Percentiles rank a stretch among this genome's conserved stretches.
Conservation (phyloP, 2,113 vertebrate species). For the Tragelaphus buxtoni region DNA sequence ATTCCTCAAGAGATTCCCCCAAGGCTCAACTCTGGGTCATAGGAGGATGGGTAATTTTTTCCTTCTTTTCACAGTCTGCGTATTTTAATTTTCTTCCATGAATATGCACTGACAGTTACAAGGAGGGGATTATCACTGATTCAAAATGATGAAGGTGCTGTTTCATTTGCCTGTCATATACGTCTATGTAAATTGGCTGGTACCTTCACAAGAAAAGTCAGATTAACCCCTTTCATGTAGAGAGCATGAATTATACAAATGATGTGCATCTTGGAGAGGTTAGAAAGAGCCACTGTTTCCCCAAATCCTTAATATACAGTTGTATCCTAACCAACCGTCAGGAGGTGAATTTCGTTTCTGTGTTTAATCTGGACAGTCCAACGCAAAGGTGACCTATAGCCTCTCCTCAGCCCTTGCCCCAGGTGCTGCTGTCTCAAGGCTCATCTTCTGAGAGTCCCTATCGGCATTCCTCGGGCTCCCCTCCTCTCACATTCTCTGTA, state of each 20-base stretch:
- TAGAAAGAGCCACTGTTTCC: background rate
- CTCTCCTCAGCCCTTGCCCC: background rate
- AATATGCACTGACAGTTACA: background rate
- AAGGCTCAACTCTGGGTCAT: background rate
- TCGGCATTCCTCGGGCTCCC: fast-evolving
- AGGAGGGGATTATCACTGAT: background rate
- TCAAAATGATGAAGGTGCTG: background rate
- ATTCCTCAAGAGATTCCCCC: background rate
- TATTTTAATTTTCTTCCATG: background rate
- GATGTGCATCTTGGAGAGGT: background rate
- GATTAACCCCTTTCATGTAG: background rate
- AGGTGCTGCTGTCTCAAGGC: background rate
- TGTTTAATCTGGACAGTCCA: background rate
- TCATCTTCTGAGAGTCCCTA: background rate
- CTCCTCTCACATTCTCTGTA: background rate
- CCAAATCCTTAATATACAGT: background rate
- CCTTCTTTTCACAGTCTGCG: background rate
- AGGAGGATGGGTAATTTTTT: background rate
- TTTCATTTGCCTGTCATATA: background rate
- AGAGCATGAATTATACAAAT: background rate
- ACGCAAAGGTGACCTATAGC: background rate
- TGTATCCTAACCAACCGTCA: background rate
- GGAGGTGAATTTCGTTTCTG: background rate
- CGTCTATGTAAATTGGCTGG: background rate
- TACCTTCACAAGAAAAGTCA: background rate